phyloP scores from a whole-genome alignment of 30 jellyfish, hydroid and myxozoan species.

The Calvadosia cruxmelitensis region DNA sequence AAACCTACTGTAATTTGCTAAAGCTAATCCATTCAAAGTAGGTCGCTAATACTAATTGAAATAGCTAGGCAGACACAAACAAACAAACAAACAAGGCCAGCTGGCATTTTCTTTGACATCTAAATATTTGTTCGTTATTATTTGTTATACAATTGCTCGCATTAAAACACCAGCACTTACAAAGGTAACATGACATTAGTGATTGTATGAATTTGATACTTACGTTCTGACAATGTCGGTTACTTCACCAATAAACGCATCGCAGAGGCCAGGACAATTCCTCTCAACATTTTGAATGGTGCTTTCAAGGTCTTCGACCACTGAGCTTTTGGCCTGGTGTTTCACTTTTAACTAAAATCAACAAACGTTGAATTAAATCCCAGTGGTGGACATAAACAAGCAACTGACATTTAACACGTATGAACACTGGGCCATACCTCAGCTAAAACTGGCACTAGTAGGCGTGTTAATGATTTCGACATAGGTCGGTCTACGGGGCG shows the following conservation, averaged over 20 bases:
- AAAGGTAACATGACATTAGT: no score
- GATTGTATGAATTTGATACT: no score
- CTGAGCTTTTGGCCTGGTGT: conserved; percentile 62
- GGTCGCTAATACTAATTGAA: no score
- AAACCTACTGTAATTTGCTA: no score
- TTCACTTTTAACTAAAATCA: conserved; percentile 59
- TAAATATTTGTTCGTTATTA: no score
- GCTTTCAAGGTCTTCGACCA: conserved; percentile 85
- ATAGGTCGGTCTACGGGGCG: conserved; percentile 65
- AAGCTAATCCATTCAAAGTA: no score
- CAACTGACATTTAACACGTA: neutral
- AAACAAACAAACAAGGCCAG: no score
- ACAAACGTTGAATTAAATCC: neutral
- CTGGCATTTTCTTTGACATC: no score
- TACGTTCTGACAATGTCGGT: conserved; percentile 92
- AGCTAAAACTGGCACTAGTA: conserved; percentile 72
- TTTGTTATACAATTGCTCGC: no score
- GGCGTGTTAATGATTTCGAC: conserved; percentile 60
- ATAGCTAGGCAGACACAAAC: no score
- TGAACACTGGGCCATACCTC: conserved; percentile 36
- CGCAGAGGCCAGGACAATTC: conserved; percentile 93
- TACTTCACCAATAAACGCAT: conserved; percentile 95
- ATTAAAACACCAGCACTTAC: no score
- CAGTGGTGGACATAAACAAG: neutral
- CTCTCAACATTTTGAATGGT: conserved; percentile 54